A percentile compares a stretch with the other conserved stretches of the same genome.
phyloP scores from a whole-genome alignment of 1,140 invertebrate species.

The Laupala kohalensis region DNA sequence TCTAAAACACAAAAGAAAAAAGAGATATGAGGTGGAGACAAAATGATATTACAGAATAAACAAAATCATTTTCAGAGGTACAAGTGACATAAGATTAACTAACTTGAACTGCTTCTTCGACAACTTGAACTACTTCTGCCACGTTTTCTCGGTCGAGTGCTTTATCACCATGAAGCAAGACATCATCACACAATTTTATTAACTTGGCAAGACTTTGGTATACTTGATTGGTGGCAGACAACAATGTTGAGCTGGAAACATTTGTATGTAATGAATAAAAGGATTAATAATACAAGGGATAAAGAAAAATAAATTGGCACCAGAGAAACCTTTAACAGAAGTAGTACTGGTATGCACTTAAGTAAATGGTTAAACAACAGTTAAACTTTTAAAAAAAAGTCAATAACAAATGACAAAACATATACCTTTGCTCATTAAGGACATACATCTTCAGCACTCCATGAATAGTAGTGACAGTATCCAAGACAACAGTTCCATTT shows the following conservation, averaged over 20 bases:
- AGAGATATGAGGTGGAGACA: conserved; percentile 14
- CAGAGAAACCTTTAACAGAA: neutral
- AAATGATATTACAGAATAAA: conserved; percentile 1
- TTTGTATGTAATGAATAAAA: neutral
- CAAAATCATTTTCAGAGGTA: neutral
- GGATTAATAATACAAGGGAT: neutral
- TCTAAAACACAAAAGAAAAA: conserved; percentile 12
- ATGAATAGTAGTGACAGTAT: conserved; percentile 80
- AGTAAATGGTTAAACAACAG: no score
- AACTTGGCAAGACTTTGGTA: conserved; percentile 75
- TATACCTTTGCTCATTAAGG: conserved; percentile 60
- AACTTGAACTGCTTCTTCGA: conserved; percentile 68
- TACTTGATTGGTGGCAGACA: conserved; percentile 70
- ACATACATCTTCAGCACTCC: conserved; percentile 51
- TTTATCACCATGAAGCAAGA: conserved; percentile 58
- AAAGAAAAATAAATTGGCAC: conserved; percentile 4
- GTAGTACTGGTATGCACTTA: no score
- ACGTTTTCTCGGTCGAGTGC: conserved; percentile 58
- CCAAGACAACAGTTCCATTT: conserved; percentile 81
- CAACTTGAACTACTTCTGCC: conserved; percentile 57
- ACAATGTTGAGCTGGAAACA: conserved; percentile 40
- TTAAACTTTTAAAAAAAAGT: no score
- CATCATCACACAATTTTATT: conserved; percentile 79
- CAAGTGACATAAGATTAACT: neutral
- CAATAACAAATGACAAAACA: no score